Evolutionary conservation across 2,797 vertebrate species (phyloP), one percentile per base, ranked within the genome.

Genomic region (Characodon lateralis): DNA sequence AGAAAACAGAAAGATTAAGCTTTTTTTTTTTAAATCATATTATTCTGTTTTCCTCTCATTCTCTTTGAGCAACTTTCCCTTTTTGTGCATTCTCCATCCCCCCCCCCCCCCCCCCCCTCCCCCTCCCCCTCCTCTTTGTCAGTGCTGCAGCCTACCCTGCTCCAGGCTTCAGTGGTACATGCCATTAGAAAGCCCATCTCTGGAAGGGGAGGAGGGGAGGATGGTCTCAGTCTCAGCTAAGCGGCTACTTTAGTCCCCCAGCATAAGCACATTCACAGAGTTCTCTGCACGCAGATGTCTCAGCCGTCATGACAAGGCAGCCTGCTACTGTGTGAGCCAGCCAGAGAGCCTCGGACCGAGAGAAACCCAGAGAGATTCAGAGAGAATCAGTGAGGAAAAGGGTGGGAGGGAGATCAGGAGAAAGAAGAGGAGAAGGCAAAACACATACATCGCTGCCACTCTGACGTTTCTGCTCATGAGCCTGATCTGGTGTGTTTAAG

Each of bases 81-180:
- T 77, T 83, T 55, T 50, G 70, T n/a, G 76, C 74, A 26, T 87
- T 82, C 63, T 53, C 66, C 61, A 85, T 68, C 82, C 18, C 66
- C 80, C 55, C 75, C 31, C 31, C 31, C 2, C 31, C 66, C 79
- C 55, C 75, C 71, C 61, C 72, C 88, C 89, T 89, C 82, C 31
- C 31, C 2, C 31, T 65, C 79, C 55, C 75, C 71, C 61, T 73
- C 88, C 89, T 89, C 82, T 76, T 80, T 83, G 75, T 89, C 83
- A 85, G 83, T 92, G 89, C 90, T 86, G 94, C 94, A 96, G 95
- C 96, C 96, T 94, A 96, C 95, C 96, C 87, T 93, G 85, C 95
- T 92, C 94, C 76, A 72, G 91, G 94, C 91, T 89, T 91, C 92
- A 95, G 96, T 96, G 97, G 97, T 97, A 96, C 95, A 93, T 96